Conservation (phyloP, 2,888 invertebrate genomes). For the Spilarctia lutea region DNA sequence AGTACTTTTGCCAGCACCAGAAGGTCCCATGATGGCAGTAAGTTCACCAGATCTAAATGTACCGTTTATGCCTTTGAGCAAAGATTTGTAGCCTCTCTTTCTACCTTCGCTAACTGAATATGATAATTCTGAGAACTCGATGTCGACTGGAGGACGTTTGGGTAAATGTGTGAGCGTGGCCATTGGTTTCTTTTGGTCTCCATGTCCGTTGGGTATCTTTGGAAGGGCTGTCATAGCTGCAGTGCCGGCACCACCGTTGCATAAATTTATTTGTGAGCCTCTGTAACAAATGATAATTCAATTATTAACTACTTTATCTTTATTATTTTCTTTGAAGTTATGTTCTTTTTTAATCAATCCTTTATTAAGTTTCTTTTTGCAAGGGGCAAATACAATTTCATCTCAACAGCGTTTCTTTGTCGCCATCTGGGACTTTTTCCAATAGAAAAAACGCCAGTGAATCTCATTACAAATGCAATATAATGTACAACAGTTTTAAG, state of each 20-base stretch:
- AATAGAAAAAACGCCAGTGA: neutral
- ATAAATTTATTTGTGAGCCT: constrained; percentile 91
- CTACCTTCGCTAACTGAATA: constrained; percentile 96
- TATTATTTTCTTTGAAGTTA: neutral
- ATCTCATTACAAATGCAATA: neutral
- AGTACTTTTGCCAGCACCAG: constrained; percentile 92
- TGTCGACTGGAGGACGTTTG: constrained; percentile 95
- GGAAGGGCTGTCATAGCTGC: constrained; percentile 85
- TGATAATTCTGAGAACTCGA: constrained; percentile 94
- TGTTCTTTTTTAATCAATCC: neutral
- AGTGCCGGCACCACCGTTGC: constrained; percentile 88
- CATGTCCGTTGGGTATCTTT: constrained; percentile 91
- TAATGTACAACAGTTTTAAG: neutral
- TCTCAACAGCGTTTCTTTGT: neutral
- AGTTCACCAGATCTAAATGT: constrained; percentile 96
- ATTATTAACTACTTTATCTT: neutral
- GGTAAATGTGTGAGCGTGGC: constrained; percentile 93
- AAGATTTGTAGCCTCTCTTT: constrained; percentile 93
- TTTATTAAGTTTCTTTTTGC: neutral
- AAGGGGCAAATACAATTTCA: neutral
- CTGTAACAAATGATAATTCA: constrained; percentile 76
- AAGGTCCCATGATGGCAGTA: constrained; percentile 98
- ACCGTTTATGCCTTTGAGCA: constrained; percentile 95
- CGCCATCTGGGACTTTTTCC: constrained; percentile 19
- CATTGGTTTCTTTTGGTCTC: constrained; percentile 91